phyloP scores from a whole-genome alignment of 2,888 invertebrate genomes.

The Lasioglossum villosulum region DNA sequence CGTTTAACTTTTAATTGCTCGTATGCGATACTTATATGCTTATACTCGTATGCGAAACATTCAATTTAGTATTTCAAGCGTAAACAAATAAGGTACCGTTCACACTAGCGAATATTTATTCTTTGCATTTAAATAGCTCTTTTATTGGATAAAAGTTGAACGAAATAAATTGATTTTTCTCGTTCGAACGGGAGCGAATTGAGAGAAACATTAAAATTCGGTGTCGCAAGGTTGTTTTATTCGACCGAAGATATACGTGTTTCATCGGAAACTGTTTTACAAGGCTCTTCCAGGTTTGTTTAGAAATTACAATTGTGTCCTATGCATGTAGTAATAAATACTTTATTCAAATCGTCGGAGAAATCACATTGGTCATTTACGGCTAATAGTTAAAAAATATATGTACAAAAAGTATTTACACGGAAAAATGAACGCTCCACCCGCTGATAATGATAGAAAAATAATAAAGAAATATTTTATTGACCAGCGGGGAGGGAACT shows the following conservation, averaged over 20 bases:
- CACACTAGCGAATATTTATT: too few species aligned
- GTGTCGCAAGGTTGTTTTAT: constrained; percentile 24
- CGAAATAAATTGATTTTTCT: too few species aligned
- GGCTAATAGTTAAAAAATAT: constrained; percentile 72
- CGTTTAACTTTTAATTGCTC: background rate
- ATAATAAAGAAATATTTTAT: constrained; percentile 61
- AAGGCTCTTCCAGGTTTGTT: constrained; percentile 24
- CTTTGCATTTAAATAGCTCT: too few species aligned
- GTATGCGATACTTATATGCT: too few species aligned
- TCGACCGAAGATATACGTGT: constrained; percentile 27
- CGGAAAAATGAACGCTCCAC: constrained; percentile 64
- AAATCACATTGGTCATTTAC: constrained; percentile 71
- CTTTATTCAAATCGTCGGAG: constrained; percentile 71
- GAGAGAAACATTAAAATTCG: background rate
- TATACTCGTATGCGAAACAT: too few species aligned
- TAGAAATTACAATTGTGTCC: constrained; percentile 31
- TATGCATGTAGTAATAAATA: constrained; percentile 70
- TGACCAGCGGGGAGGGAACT: constrained; percentile 20
- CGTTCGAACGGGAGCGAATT: background rate
- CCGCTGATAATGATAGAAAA: constrained; percentile 70
- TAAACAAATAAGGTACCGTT: too few species aligned
- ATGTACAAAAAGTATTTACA: constrained; percentile 79
- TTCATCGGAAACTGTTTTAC: constrained; percentile 19
- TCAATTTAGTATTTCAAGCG: too few species aligned
- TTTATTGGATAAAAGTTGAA: too few species aligned